Percentiles rank a stretch among this genome's conserved stretches.
phyloP scores from a whole-genome alignment of 2,888 invertebrate genomes.

The Bibio marci region DNA sequence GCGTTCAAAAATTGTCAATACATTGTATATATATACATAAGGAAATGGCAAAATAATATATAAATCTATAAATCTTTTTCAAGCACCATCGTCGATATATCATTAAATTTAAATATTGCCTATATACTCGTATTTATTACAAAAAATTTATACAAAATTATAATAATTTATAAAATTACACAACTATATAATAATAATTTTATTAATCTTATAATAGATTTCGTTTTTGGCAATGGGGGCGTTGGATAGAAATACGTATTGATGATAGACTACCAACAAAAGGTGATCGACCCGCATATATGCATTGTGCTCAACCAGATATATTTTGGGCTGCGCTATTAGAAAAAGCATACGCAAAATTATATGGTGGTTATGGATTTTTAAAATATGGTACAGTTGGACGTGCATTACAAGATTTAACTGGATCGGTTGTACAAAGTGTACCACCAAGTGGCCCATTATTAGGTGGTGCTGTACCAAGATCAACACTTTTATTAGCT shows the following conservation, averaged over 20 bases:
- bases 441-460: conserved; percentile 24
- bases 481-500: conserved; percentile 51
- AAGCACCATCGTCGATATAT: too few species aligned
- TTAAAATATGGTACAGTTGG: conserved; percentile 44
- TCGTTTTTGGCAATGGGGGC: conserved; percentile 64
- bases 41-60: too few species aligned
- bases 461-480: conserved; percentile 48
- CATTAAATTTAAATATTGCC: too few species aligned
- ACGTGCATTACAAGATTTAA: conserved; percentile 52
- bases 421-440: conserved; percentile 60
- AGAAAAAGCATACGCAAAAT: conserved; percentile 70
- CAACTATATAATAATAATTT: too few species aligned
- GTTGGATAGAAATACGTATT: conserved; percentile 56
- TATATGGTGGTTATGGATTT: conserved; percentile 53
- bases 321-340: conserved; percentile 65
- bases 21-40: too few species aligned
- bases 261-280: conserved; percentile 61
- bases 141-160: too few species aligned
- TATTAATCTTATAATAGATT: conserved; percentile 38
- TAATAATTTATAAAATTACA: too few species aligned
- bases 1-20: too few species aligned
- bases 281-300: conserved; percentile 42
- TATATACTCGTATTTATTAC: too few species aligned
- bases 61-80: too few species aligned
- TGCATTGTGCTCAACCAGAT: conserved; percentile 30